Conservation (phyloP, 2,113 vertebrate species). For the Sminthopsis crassicaudata region DNA sequence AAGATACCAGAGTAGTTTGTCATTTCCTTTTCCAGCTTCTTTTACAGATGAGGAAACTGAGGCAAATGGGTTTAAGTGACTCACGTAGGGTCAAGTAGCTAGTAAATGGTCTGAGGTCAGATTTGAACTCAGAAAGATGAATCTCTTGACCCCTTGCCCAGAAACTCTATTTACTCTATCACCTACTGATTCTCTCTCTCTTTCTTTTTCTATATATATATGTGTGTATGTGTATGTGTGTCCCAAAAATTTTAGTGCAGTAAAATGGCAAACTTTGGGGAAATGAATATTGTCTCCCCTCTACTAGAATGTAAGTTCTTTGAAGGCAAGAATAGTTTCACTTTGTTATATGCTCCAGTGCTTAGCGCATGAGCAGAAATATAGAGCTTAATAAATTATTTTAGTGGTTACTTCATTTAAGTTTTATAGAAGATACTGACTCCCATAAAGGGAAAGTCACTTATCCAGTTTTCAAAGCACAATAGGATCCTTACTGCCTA, state of each 20-base stretch:
- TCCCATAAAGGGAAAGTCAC: not conserved
- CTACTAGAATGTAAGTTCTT: not conserved
- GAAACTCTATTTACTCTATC: not conserved
- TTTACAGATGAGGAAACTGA: not conserved
- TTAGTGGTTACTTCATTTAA: not conserved
- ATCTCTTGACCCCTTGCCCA: not conserved
- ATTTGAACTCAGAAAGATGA: not conserved
- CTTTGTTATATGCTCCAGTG: not conserved
- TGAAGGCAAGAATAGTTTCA: not conserved
- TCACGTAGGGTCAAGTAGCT: not conserved
- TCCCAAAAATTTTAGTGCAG: not conserved
- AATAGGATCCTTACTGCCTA: not conserved
- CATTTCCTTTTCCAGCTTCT: not conserved
- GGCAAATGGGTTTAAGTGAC: not conserved
- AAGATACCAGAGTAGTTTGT: not conserved
- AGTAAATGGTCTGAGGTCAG: not conserved
- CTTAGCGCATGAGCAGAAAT: not conserved
- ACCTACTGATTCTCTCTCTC: not conserved
- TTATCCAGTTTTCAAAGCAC: not conserved
- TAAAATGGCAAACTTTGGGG: not conserved
- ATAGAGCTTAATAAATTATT: not conserved
- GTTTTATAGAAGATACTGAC: not conserved
- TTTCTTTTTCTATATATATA: no score
- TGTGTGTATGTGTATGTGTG: not conserved
- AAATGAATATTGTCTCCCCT: not conserved